Conservation (phyloP, 2,797 vertebrate species). For the Dipus sagitta region DNA sequence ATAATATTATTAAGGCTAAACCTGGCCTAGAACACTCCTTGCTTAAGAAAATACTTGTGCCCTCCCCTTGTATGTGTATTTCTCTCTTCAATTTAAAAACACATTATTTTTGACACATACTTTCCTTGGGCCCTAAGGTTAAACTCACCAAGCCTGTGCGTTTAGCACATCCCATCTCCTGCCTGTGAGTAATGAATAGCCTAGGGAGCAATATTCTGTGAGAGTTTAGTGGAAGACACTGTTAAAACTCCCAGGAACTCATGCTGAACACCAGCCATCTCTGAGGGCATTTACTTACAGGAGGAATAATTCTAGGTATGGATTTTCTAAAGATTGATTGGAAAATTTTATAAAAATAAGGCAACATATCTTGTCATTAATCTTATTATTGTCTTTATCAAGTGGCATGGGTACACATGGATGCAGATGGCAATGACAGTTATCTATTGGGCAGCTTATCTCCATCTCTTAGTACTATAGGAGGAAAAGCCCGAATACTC, state of each 20-base stretch:
- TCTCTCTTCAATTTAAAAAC: neutral
- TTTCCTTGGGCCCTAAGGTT: neutral
- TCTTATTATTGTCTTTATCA: conserved; percentile 43
- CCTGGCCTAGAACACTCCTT: neutral
- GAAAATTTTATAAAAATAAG: conserved; percentile 2
- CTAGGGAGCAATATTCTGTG: neutral
- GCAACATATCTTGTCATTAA: neutral
- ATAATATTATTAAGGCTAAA: neutral
- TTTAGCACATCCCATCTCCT: neutral
- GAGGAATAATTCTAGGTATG: conserved; percentile 2
- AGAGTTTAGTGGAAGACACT: neutral
- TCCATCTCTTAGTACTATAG: neutral
- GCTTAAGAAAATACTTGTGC: neutral
- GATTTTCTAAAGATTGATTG: neutral
- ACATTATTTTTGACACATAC: neutral
- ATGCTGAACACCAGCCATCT: neutral
- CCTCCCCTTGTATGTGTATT: neutral
- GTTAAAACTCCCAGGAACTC: neutral
- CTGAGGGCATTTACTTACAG: neutral
- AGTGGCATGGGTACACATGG: neutral
- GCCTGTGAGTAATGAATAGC: neutral
- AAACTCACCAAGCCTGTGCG: neutral
- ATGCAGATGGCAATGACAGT: neutral
- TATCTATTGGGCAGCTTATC: neutral
- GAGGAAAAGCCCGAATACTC: neutral